Percentiles rank a stretch among this genome's conserved stretches.
Conservation (phyloP, 2,888 invertebrate genomes). For the Scaptomyza tumidula region DNA sequence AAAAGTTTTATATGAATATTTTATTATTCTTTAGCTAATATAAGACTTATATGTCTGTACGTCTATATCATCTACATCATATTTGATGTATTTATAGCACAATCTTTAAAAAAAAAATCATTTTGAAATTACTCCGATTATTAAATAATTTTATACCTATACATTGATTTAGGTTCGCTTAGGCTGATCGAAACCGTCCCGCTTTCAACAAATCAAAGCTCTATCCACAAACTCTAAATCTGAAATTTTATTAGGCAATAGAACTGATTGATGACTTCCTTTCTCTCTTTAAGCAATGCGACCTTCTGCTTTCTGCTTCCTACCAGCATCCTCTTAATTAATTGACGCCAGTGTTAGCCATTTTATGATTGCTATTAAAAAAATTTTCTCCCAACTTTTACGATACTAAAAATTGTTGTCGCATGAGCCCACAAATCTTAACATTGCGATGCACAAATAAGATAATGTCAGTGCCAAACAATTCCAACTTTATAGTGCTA, state of each 20-base stretch:
- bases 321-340: conserved; percentile 46
- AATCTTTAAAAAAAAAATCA: no score
- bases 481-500: conserved; percentile 47
- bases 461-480: conserved; percentile 48
- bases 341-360: conserved; percentile 54
- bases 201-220: neutral
- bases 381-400: conserved; percentile 39
- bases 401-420: conserved; percentile 32
- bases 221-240: conserved; percentile 7
- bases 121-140: no score
- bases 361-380: conserved; percentile 67
- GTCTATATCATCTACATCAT: no score
- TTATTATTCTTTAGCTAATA: no score
- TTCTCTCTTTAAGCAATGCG: conserved; percentile 14
- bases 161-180: no score
- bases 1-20: no score
- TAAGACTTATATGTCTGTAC: no score
- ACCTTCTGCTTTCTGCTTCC: conserved; percentile 11
- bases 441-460: conserved; percentile 35
- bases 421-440: conserved; percentile 56
- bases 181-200: neutral
- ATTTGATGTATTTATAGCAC: no score
- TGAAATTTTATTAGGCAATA: conserved; percentile 26
- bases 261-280: conserved; percentile 70
- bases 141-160: no score